A percentile compares a stretch with the other conserved stretches of the same genome.
These are phyloP conservation scores for Pogonognathellus flavescens DNA, from an alignment of 1,140 invertebrate species.

Conservation along the genomic window DNA sequence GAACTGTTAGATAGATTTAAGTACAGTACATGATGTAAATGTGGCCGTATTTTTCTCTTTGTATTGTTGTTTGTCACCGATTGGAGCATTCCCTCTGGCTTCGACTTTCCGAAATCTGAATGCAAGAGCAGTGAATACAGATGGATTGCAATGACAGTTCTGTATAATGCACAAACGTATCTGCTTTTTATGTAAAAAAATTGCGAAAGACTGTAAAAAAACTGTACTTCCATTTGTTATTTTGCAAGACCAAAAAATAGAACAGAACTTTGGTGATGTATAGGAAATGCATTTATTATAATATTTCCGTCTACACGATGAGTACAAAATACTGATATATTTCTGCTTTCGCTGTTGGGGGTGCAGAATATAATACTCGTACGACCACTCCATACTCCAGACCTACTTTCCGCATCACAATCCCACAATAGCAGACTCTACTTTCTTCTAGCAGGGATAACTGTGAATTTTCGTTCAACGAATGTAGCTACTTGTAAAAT, in stretches of 20 bases:
- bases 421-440: no score
- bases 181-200: conserved; percentile 8
- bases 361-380: neutral
- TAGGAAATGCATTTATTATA: conserved; percentile 15
- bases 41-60: no score
- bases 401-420: no score
- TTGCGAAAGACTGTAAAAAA: conserved; percentile 2
- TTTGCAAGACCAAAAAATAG: neutral
- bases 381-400: no score
- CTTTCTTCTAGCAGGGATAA: no score
- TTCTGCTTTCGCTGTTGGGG: neutral
- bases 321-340: neutral
- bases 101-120: neutral
- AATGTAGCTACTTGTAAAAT: no score
- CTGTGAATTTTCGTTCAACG: no score
- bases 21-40: no score
- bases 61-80: no score
- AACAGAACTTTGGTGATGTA: neutral
- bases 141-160: conserved; percentile 37
- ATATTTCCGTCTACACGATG: neutral
- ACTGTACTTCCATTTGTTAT: neutral
- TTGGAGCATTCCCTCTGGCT: neutral
- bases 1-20: no score
- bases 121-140: conserved; percentile 30
- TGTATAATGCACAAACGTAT: conserved; percentile 19